phyloP scores from a whole-genome alignment of 2,888 invertebrate species.

The Plebejus argus region DNA sequence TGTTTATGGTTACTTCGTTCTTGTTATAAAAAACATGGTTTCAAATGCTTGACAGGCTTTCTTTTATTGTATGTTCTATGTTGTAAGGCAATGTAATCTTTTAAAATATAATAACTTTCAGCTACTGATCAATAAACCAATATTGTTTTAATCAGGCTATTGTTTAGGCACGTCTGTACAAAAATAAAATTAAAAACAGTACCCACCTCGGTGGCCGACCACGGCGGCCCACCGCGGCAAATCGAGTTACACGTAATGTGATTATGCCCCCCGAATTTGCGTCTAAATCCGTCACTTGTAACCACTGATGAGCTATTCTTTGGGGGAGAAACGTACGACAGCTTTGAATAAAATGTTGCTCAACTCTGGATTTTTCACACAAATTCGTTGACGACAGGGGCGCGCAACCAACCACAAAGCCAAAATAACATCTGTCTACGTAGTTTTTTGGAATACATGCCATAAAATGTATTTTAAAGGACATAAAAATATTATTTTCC shows the following conservation, averaged over 20 bases:
- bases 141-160: not conserved
- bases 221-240: constrained; percentile 43
- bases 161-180: not conserved
- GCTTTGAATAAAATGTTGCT: constrained; percentile 13
- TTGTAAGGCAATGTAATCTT: too few species aligned
- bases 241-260: constrained; percentile 63
- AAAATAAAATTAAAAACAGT: constrained; percentile 18
- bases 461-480: not conserved
- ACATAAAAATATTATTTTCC: not conserved
- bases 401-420: not conserved
- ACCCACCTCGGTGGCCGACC: not conserved
- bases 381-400: not conserved
- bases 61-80: too few species aligned
- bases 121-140: not conserved
- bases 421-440: not conserved
- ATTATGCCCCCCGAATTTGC: constrained; percentile 55
- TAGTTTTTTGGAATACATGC: not conserved
- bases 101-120: not conserved
- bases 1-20: not conserved
- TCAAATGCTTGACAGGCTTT: too few species aligned
- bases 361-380: not conserved
- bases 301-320: constrained; percentile 70
- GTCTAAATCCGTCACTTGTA: constrained; percentile 54
- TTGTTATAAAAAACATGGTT: not conserved
- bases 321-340: constrained; percentile 45